Conservation (phyloP, 2,888 invertebrate genomes). For the Augochlorella aurata region DNA sequence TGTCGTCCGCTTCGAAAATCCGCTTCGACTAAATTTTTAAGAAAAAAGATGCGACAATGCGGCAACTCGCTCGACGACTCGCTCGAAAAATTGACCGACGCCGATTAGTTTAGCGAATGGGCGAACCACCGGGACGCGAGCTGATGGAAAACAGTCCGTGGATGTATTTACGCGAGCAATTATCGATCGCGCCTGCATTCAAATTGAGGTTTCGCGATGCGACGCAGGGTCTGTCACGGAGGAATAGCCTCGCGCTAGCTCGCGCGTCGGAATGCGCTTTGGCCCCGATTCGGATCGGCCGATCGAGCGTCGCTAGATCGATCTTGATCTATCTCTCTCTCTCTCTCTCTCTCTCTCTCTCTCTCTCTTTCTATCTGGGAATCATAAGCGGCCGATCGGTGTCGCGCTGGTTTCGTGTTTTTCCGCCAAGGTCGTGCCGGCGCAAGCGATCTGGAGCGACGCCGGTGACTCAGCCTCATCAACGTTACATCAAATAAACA, state of each 20-base stretch:
- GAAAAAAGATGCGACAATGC: no score
- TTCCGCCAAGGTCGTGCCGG: conserved; percentile 48
- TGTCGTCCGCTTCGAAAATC: no score
- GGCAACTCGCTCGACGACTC: no score
- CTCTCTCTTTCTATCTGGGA: no score
- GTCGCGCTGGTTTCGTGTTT: conserved; percentile 38
- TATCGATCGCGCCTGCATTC: conserved; percentile 28
- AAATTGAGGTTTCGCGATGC: neutral
- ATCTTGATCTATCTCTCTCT: neutral
- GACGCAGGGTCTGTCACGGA: neutral
- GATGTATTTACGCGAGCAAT: conserved; percentile 15
- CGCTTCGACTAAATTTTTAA: no score
- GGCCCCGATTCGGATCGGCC: conserved; percentile 14
- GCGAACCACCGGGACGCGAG: neutral
- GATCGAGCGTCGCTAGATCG: conserved; percentile 15
- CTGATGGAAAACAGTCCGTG: neutral
- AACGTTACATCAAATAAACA: conserved; percentile 52
- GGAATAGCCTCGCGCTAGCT: neutral
- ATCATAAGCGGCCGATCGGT: conserved; percentile 14
- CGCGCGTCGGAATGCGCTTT: conserved; percentile 1
- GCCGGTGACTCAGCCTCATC: conserved; percentile 53
- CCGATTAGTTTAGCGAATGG: neutral
- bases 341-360: no score
- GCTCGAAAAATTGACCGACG: neutral
- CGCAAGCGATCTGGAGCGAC: conserved; percentile 58